Percentiles rank a stretch among this genome's conserved stretches.
phyloP scores from a whole-genome alignment of 1,140 invertebrate species.

The Platorchestia sp. region DNA sequence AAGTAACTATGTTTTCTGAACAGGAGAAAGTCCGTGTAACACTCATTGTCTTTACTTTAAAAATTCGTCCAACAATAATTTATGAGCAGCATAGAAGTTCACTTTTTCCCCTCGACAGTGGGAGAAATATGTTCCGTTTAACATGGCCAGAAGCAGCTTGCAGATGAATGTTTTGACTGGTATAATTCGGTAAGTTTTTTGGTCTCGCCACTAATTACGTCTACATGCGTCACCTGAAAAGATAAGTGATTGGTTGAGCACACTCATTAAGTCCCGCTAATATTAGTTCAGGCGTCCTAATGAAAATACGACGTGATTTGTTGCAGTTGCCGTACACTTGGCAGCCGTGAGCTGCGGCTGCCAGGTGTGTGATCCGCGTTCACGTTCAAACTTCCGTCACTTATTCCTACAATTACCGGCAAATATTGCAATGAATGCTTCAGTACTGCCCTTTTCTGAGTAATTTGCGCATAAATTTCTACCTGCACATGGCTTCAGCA shows the following conservation, averaged over 20 bases:
- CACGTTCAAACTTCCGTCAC: background rate
- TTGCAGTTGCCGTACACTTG: constrained; percentile 1
- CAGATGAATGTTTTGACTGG: background rate
- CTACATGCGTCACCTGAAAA: background rate
- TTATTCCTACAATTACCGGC: background rate
- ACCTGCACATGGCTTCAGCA: background rate
- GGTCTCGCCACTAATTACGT: background rate
- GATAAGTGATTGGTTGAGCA: background rate
- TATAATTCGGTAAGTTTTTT: background rate
- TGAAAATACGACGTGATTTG: background rate
- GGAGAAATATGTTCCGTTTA: background rate
- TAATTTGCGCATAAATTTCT: background rate
- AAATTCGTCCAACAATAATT: background rate
- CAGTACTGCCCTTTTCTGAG: background rate
- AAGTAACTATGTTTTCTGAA: background rate
- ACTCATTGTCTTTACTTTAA: background rate
- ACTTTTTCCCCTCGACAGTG: background rate
- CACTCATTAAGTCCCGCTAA: constrained; percentile 11
- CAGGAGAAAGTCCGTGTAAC: background rate
- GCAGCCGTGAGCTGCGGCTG: constrained; percentile 20
- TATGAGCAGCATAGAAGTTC: background rate
- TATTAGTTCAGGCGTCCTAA: background rate
- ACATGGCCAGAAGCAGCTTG: background rate
- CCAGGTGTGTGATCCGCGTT: constrained; percentile 33
- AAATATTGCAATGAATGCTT: background rate